phyloP scores from a whole-genome alignment of 2,888 invertebrate genomes.

The Lasioglossum marginatum region DNA sequence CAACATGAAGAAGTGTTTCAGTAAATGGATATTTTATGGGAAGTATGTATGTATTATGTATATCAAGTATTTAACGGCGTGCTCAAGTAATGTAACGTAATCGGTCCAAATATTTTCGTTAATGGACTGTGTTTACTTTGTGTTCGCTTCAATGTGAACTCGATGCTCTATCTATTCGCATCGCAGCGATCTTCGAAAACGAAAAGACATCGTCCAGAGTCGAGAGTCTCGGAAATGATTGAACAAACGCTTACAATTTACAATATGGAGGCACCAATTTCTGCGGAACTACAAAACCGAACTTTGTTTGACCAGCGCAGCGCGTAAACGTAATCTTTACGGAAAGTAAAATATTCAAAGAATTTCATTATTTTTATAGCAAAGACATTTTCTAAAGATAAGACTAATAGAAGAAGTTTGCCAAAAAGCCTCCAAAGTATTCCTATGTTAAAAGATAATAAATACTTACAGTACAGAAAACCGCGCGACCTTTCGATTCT shows the following conservation, averaged over 20 bases:
- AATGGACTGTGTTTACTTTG: neutral
- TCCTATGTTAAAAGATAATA: neutral
- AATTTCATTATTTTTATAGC: slow-evolving; percentile 1
- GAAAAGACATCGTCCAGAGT: too few species aligned
- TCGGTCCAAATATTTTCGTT: neutral
- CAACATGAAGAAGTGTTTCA: neutral
- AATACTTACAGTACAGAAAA: neutral
- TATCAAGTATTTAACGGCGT: too few species aligned
- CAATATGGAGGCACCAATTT: neutral
- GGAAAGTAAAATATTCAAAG: neutral
- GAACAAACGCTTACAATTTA: neutral
- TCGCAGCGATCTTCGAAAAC: too few species aligned
- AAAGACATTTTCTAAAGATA: neutral
- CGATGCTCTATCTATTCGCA: too few species aligned
- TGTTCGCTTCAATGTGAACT: neutral
- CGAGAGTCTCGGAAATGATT: too few species aligned
- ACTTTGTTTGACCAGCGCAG: neutral
- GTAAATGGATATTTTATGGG: neutral
- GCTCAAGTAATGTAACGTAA: neutral
- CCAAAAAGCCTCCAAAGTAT: slow-evolving; percentile 8
- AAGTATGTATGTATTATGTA: too few species aligned
- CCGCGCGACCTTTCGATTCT: neutral
- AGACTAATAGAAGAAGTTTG: neutral
- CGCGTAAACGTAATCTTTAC: neutral
- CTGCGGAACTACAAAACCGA: neutral